Percentiles rank a stretch among this genome's conserved stretches.
Evolutionary conservation across 2,888 invertebrate species (phyloP).

Genomic region (Ennomos fuscantarius): DNA sequence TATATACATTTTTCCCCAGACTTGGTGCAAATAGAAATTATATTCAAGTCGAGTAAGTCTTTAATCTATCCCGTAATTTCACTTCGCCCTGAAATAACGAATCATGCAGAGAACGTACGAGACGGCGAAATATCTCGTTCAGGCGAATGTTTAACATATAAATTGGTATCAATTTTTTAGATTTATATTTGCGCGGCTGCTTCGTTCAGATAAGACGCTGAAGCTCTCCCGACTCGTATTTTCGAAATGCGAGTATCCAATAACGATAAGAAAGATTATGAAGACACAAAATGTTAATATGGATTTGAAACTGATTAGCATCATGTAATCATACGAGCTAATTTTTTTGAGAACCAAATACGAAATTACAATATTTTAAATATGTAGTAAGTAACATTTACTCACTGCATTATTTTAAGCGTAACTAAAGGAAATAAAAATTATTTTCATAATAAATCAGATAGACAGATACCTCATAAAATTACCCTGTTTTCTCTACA

Average conservation of each 20-base stretch:
- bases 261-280: slow-evolving; percentile 51
- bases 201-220: slow-evolving; percentile 63
- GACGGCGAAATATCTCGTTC: slow-evolving; percentile 72
- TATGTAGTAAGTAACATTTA: too few relatives aligned
- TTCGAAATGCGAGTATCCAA: slow-evolving; percentile 60
- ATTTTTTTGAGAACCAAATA: neutral
- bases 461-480: too few relatives aligned
- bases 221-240: slow-evolving; percentile 63
- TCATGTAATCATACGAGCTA: neutral
- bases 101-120: slow-evolving; percentile 52
- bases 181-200: slow-evolving; percentile 74
- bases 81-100: slow-evolving; percentile 38
- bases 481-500: too few relatives aligned
- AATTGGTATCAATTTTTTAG: slow-evolving; percentile 79
- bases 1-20: slow-evolving; percentile 4
- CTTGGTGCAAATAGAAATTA: slow-evolving; percentile 19
- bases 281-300: slow-evolving; percentile 3
- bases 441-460: too few relatives aligned
- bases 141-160: slow-evolving; percentile 78
- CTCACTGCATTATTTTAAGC: too few relatives aligned
- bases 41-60: slow-evolving; percentile 25
- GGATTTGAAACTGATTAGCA: slow-evolving; percentile 1
- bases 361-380: too few relatives aligned
- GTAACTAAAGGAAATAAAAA: too few relatives aligned
- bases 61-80: slow-evolving; percentile 27